A percentile compares a stretch with the other conserved stretches of the same genome.
These are phyloP conservation scores for Crotophaga sulcirostris DNA, from an alignment of 2,113 vertebrate genomes.

Conservation along the genomic window DNA sequence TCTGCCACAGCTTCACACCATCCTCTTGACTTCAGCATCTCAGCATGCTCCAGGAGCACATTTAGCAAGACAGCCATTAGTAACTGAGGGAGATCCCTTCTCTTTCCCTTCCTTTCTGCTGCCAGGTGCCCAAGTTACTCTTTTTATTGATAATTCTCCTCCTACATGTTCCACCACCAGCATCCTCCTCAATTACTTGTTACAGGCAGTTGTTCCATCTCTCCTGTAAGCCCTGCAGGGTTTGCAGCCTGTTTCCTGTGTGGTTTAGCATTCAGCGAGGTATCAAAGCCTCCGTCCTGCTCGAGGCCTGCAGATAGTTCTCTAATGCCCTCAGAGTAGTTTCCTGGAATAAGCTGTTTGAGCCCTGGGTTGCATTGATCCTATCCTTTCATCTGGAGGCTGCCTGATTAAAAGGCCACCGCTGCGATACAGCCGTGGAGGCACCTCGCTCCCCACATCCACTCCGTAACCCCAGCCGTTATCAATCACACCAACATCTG, in stretches of 20 bases:
- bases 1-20: not conserved
- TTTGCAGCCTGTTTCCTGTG: not conserved
- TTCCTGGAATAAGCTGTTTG: not conserved
- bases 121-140: not conserved
- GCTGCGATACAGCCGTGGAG: not conserved
- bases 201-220: not conserved
- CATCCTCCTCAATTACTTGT: not conserved
- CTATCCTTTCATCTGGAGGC: not conserved
- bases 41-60: not conserved
- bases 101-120: not conserved
- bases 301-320: fast-evolving
- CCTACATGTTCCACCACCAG: not conserved
- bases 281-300: not conserved
- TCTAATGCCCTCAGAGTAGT: not conserved
- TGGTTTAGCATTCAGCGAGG: not conserved
- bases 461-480: not conserved
- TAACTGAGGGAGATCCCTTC: not conserved
- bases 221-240: not conserved
- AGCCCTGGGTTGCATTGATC: not conserved
- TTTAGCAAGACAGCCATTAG: not conserved
- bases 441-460: not conserved
- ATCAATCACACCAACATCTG: not conserved
- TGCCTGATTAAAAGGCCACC: not conserved
- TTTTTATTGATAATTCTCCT: not conserved
- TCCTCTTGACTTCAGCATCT: not conserved